Evolutionary conservation across 1,140 invertebrate genomes (phyloP).

Genomic region (Pectinophora gossypiella): DNA sequence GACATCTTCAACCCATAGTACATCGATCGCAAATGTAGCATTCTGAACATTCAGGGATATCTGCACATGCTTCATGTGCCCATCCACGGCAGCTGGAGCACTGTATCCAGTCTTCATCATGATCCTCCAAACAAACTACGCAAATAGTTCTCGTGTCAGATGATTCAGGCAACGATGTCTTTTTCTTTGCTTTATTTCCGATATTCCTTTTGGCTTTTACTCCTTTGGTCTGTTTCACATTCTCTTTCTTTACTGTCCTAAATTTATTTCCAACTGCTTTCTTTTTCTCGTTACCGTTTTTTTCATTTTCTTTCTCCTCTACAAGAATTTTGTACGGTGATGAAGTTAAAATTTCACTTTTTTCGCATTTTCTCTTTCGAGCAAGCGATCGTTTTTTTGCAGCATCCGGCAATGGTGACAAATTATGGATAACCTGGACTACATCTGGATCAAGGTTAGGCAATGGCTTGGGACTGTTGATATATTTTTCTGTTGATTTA

Average conservation of each 20-base stretch:
- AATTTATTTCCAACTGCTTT: slow-evolving; percentile 14
- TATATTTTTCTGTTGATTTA: neutral
- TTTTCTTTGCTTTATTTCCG: slow-evolving; percentile 12
- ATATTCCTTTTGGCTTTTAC: slow-evolving; percentile 10
- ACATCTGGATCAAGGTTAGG: slow-evolving; percentile 18
- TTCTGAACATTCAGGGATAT: slow-evolving; percentile 24
- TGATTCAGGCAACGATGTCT: slow-evolving; percentile 10
- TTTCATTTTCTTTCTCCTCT: slow-evolving; percentile 21
- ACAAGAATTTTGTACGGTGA: slow-evolving; percentile 19
- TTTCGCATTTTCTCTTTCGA: slow-evolving; percentile 16
- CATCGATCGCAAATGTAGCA: slow-evolving; percentile 22
- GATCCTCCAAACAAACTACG: slow-evolving; percentile 16
- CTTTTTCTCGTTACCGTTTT: slow-evolving; percentile 12
- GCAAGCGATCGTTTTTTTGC: slow-evolving; percentile 15
- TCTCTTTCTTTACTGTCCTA: slow-evolving; percentile 9
- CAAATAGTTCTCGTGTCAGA: slow-evolving; percentile 15
- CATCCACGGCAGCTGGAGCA: slow-evolving; percentile 16
- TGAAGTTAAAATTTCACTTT: slow-evolving; percentile 24
- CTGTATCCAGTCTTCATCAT: slow-evolving; percentile 21
- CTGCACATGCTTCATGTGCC: slow-evolving; percentile 22
- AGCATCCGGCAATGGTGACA: slow-evolving; percentile 16
- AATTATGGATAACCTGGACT: slow-evolving; percentile 17
- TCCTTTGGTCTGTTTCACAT: slow-evolving; percentile 14
- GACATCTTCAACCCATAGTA: slow-evolving; percentile 14
- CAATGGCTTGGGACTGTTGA: slow-evolving; percentile 14